Conservation (phyloP, 2,113 vertebrate species). For the Struthidea cinerea region DNA sequence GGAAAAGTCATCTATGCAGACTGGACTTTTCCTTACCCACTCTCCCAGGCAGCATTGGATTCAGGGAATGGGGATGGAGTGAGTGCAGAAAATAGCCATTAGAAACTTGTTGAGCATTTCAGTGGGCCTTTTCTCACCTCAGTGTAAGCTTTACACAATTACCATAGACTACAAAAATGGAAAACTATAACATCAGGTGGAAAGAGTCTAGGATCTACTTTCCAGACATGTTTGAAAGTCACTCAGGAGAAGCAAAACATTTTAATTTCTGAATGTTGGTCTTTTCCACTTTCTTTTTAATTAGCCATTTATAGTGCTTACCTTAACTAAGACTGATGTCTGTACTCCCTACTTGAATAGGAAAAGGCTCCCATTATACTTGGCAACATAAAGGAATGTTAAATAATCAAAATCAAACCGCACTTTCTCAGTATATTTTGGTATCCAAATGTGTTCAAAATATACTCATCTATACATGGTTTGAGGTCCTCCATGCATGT, state of each 20-base stretch:
- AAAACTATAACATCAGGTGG: neutral
- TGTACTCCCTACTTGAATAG: neutral
- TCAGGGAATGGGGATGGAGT: neutral
- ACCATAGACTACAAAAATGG: neutral
- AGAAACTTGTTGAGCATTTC: neutral
- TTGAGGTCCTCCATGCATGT: neutral
- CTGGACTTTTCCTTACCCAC: neutral
- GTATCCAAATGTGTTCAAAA: neutral
- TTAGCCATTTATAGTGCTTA: neutral
- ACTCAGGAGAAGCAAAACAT: neutral
- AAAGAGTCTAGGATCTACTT: neutral
- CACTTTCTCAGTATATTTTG: neutral
- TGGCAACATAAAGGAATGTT: neutral
- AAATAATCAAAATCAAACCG: neutral
- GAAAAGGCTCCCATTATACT: neutral
- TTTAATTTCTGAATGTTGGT: neutral
- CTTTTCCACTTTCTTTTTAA: neutral
- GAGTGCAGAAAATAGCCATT: neutral
- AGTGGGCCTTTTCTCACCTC: neutral
- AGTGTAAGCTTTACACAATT: neutral
- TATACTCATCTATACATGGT: neutral
- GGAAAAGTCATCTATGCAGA: neutral
- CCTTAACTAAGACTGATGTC: neutral
- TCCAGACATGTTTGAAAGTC: neutral
- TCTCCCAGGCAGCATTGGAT: neutral